Percentiles rank a stretch among this genome's conserved stretches.
phyloP scores from a whole-genome alignment of 2,888 invertebrate genomes.

The Sinhomidia bicolor region DNA sequence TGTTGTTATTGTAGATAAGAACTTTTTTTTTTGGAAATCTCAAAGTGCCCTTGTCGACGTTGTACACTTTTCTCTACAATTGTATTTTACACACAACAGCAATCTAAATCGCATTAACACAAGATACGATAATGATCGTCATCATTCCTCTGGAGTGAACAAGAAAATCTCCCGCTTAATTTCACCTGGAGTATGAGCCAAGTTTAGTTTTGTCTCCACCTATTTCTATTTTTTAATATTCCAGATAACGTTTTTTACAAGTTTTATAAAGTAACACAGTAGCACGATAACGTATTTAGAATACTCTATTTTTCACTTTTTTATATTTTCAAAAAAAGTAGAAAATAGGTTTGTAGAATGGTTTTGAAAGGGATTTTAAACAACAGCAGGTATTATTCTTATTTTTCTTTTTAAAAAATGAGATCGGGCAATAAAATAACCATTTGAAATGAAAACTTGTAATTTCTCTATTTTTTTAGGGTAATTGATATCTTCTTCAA shows the following conservation, averaged over 20 bases:
- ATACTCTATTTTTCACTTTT: constrained; percentile 27
- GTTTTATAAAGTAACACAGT: neutral
- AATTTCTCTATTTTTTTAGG: constrained; percentile 18
- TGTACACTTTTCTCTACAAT: neutral
- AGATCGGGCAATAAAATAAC: constrained; percentile 27
- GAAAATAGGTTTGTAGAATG: constrained; percentile 34
- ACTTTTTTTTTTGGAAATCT: constrained; percentile 42
- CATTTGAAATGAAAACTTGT: constrained; percentile 10
- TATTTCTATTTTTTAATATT: neutral
- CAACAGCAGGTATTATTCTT: neutral
- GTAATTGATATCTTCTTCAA: constrained; percentile 17
- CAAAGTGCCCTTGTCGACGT: constrained; percentile 53
- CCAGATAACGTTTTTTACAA: constrained; percentile 6
- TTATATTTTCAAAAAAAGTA: constrained; percentile 15
- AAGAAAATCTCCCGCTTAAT: constrained; percentile 55
- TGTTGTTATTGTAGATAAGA: neutral
- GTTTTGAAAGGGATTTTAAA: neutral
- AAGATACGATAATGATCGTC: constrained; percentile 44
- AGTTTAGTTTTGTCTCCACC: neutral
- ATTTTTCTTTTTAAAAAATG: constrained; percentile 2
- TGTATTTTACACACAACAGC: neutral
- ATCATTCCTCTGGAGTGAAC: constrained; percentile 44
- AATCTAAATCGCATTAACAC: constrained; percentile 62
- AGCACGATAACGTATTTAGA: neutral
- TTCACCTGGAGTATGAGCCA: constrained; percentile 45